A percentile compares a stretch with the other conserved stretches of the same genome.
phyloP scores from a whole-genome alignment of 35 echinoderm and acorn worm genomes.

The Amphiura filiformis region DNA sequence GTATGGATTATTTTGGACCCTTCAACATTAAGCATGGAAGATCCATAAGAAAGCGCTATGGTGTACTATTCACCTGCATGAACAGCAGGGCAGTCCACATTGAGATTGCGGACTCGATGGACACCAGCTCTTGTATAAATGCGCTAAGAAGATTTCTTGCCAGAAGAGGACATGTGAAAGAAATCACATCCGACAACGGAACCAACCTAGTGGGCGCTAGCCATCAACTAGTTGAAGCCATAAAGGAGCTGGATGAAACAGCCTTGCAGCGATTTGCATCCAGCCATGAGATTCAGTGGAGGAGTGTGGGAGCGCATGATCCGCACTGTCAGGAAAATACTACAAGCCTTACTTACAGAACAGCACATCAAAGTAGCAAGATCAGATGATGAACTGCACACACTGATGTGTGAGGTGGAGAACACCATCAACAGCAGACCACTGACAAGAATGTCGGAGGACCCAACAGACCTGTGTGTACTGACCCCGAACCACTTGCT shows the following conservation, averaged over 20 bases:
- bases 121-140: background rate
- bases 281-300: conserved; percentile 34
- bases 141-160: background rate
- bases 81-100: conserved; percentile 21
- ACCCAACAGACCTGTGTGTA: conserved; percentile 18
- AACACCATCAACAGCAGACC: conserved; percentile 30
- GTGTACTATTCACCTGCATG: conserved; percentile 3
- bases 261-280: conserved; percentile 49
- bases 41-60: background rate
- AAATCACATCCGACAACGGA: conserved; percentile 43
- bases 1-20: conserved; percentile 30
- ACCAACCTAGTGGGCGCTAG: conserved; percentile 32
- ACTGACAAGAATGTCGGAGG: conserved; percentile 22
- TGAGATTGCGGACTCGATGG: conserved; percentile 10
- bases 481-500: conserved; percentile 41
- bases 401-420: conserved; percentile 47
- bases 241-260: background rate
- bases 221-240: background rate
- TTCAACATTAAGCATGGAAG: background rate
- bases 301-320: conserved; percentile 66
- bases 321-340: conserved; percentile 33
- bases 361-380: conserved; percentile 8
- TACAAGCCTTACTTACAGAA: background rate
- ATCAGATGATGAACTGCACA: conserved; percentile 43
- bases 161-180: conserved; percentile 16